Evolutionary conservation across 64 coral and sea anemone species (phyloP).

Genomic region (Trachythela sp.): DNA sequence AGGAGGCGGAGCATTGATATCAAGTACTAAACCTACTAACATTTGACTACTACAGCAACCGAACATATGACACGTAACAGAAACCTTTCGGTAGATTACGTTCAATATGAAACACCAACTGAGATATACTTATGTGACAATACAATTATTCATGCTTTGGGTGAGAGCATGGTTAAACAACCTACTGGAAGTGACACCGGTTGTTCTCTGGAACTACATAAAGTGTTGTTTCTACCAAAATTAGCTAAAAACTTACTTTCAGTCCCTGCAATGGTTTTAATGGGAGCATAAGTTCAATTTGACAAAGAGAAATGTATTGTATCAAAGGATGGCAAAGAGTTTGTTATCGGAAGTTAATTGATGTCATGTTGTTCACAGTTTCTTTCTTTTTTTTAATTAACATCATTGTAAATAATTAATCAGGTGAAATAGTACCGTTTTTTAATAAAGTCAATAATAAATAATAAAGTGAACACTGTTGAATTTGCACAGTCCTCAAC

Average conservation of each 20-base stretch:
- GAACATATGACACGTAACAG: background rate
- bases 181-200: background rate
- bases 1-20: too few species aligned
- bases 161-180: slow-evolving; percentile 12
- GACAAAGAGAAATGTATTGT: background rate
- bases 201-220: background rate
- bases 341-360: too few species aligned
- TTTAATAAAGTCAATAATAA: too few species aligned
- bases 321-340: too few species aligned
- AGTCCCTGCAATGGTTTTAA: background rate
- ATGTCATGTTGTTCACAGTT: too few species aligned
- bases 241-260: too few species aligned
- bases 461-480: too few species aligned
- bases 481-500: too few species aligned
- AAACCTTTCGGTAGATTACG: too few species aligned
- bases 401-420: too few species aligned
- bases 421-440: too few species aligned
- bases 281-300: background rate
- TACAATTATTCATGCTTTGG: slow-evolving; percentile 16
- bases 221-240: slow-evolving; percentile 18
- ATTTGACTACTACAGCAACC: background rate
- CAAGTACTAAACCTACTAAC: background rate
- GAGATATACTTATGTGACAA: slow-evolving; percentile 31
- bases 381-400: too few species aligned
- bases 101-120: slow-evolving; percentile 17